These are phyloP conservation scores for Acanthopleura granulata DNA, from an alignment of 2,888 invertebrate species.

Conservation along the genomic window DNA sequence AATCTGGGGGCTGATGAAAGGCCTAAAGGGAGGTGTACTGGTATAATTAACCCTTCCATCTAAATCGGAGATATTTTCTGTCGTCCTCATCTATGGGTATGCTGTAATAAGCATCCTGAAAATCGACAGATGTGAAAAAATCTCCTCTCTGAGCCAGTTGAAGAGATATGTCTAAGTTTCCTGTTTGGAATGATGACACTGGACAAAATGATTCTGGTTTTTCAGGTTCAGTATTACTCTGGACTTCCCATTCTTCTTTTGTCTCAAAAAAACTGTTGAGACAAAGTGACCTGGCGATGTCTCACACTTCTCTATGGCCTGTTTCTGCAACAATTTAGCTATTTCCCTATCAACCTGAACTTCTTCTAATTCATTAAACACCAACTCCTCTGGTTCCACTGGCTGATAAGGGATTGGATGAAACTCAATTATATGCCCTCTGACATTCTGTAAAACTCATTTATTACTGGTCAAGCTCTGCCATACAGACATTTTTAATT, in stretches of 20 bases:
- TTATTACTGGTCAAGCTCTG: background rate
- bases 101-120: conserved; percentile 31
- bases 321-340: background rate
- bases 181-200: conserved; percentile 33
- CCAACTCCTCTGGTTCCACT: background rate
- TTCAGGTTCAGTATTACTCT: conserved; percentile 32
- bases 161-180: conserved; percentile 28
- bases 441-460: background rate
- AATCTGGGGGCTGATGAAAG: background rate
- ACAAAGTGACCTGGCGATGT: conserved; percentile 24
- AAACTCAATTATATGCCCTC: background rate
- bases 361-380: background rate
- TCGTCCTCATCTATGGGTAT: conserved; percentile 25
- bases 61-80: conserved; percentile 28
- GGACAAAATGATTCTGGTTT: conserved; percentile 28
- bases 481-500: background rate
- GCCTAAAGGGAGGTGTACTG: conserved; percentile 5
- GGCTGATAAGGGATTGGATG: background rate
- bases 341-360: background rate
- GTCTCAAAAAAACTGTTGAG: conserved; percentile 30
- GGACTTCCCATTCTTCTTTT: conserved; percentile 32
- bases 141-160: conserved; percentile 18
- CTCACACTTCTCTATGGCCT: conserved; percentile 6
- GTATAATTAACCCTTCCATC: conserved; percentile 23
- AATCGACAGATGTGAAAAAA: conserved; percentile 27